These are phyloP conservation scores for Lasius platythorax DNA, from an alignment of 2,888 invertebrate genomes.

Conservation along the genomic window DNA sequence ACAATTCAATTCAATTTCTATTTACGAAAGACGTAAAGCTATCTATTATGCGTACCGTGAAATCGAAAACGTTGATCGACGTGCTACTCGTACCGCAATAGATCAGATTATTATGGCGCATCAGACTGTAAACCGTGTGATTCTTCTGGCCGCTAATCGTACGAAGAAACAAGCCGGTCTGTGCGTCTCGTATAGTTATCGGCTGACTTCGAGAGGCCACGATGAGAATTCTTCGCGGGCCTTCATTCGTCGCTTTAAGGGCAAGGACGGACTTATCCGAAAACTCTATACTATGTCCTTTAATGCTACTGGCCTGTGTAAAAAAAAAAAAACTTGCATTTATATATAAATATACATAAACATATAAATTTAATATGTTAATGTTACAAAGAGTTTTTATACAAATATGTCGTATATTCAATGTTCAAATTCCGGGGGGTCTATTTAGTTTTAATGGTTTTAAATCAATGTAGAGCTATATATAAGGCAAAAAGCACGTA, in stretches of 20 bases:
- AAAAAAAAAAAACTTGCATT: constrained; percentile 32
- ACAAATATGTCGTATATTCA: background rate
- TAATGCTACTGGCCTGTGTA: constrained; percentile 76
- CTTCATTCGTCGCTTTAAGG: constrained; percentile 91
- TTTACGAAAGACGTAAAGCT: background rate
- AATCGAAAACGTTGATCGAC: constrained; percentile 91
- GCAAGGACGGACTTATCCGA: constrained; percentile 90
- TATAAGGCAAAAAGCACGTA: background rate
- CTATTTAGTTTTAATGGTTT: background rate
- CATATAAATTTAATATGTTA: background rate
- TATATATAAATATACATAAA: background rate
- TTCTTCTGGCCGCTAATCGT: constrained; percentile 88
- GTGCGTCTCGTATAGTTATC: constrained; percentile 91
- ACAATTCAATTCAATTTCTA: constrained; percentile 2
- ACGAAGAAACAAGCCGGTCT: constrained; percentile 90
- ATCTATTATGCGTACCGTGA: constrained; percentile 87
- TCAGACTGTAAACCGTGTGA: constrained; percentile 90
- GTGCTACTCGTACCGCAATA: constrained; percentile 92
- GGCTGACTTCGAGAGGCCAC: constrained; percentile 91
- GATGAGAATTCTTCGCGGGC: constrained; percentile 90
- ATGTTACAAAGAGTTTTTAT: background rate
- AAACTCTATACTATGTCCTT: constrained; percentile 86
- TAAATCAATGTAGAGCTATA: background rate
- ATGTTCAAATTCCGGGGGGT: background rate
- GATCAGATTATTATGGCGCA: constrained; percentile 90